phyloP scores from a whole-genome alignment of 2,797 vertebrate genomes.

The Chiroxiphia lanceolata region DNA sequence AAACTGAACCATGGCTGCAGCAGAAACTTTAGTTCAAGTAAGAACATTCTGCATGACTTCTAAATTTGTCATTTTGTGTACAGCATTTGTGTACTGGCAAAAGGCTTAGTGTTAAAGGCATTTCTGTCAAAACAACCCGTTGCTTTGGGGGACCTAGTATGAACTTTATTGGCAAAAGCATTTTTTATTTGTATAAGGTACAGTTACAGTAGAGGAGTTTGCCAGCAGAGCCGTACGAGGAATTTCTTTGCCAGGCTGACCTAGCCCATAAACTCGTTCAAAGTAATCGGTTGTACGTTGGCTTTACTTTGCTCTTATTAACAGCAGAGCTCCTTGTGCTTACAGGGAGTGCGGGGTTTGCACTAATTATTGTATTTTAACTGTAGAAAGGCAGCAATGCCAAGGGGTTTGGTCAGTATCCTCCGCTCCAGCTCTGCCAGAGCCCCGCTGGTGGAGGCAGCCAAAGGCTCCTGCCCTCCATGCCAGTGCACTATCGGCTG shows the following conservation, averaged over 20 bases:
- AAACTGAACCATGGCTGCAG: not conserved
- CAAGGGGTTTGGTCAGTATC: not conserved
- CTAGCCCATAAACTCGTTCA: slow-evolving; percentile 3
- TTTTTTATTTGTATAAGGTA: slow-evolving; percentile 67
- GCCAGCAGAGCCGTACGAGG: slow-evolving; percentile 48
- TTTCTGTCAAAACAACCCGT: slow-evolving; percentile 66
- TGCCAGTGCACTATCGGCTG: rapidly evolving
- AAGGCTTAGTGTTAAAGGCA: slow-evolving; percentile 66
- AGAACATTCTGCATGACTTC: slow-evolving; percentile 43
- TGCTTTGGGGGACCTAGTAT: slow-evolving; percentile 65
- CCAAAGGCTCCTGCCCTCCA: not conserved
- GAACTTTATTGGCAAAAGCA: slow-evolving; percentile 67
- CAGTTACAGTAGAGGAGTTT: slow-evolving; percentile 53
- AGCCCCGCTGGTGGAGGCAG: not conserved
- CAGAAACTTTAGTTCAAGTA: slow-evolving; percentile 46
- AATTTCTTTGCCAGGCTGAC: slow-evolving; percentile 58
- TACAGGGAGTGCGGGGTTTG: not conserved
- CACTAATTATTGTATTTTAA: not conserved
- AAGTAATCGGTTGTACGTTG: not conserved
- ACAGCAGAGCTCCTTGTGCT: slow-evolving; percentile 4
- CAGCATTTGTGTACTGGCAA: slow-evolving; percentile 69
- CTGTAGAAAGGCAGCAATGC: not conserved
- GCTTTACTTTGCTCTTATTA: not conserved
- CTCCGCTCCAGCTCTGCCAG: not conserved
- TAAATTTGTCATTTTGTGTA: slow-evolving; percentile 68